Conservation (phyloP, 2,113 vertebrate species). For the Struthidea cinerea region DNA sequence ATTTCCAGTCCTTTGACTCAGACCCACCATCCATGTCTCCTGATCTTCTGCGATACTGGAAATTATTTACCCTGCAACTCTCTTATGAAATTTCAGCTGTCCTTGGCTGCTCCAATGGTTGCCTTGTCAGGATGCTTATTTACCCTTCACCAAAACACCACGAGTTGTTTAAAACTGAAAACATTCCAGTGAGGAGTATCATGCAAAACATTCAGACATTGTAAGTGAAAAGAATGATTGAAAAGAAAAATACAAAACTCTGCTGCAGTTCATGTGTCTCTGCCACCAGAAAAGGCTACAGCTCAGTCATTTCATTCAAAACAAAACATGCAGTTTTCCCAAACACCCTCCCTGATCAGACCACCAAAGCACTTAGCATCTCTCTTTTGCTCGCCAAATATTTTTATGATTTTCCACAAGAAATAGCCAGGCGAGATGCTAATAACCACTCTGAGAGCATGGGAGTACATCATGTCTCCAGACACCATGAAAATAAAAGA, state of each 20-base stretch:
- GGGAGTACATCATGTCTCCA: constrained; percentile 60
- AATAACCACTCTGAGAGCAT: constrained; percentile 68
- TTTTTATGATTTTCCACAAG: constrained; percentile 77
- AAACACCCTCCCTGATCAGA: constrained; percentile 63
- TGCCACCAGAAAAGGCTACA: constrained; percentile 24
- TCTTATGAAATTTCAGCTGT: background rate
- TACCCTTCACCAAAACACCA: constrained; percentile 20
- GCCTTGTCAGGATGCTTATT: constrained; percentile 34
- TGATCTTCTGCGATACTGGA: background rate
- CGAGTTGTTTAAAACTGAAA: background rate
- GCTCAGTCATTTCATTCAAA: constrained; percentile 36
- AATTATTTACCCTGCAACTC: background rate
- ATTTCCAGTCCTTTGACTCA: background rate
- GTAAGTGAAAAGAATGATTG: constrained; percentile 25
- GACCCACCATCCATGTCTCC: background rate
- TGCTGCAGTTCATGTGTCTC: background rate
- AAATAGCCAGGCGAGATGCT: constrained; percentile 64
- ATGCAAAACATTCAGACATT: background rate
- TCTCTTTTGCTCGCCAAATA: constrained; percentile 70
- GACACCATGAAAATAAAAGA: constrained; percentile 43
- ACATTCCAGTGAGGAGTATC: background rate
- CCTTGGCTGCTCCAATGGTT: background rate
- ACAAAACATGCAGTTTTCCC: constrained; percentile 47
- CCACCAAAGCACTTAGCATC: constrained; percentile 72
- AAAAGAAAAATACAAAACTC: constrained; percentile 2